These are phyloP conservation scores for Drosophila multiciliata DNA, from an alignment of 2,888 invertebrate genomes.

Conservation along the genomic window DNA sequence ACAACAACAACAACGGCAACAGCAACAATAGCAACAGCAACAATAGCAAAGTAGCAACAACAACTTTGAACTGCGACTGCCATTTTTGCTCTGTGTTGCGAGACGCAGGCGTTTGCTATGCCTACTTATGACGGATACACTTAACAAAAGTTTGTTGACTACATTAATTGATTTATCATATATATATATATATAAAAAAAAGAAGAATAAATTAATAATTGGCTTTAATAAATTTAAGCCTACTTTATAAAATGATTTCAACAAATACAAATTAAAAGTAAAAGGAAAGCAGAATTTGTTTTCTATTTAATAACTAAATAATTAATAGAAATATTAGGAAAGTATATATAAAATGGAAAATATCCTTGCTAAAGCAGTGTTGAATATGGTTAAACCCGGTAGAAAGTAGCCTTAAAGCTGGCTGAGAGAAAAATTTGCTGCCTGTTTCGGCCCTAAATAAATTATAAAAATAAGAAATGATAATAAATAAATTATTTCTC, in stretches of 20 bases:
- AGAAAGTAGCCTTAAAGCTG: no score
- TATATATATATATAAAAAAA: rapidly evolving
- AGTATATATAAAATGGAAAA: neutral
- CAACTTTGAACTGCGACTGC: constrained; percentile 34
- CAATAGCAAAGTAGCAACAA: constrained; percentile 17
- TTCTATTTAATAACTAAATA: no score
- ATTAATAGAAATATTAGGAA: no score
- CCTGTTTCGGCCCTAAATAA: no score
- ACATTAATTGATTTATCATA: neutral
- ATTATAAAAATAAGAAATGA: no score
- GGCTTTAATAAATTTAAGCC: neutral
- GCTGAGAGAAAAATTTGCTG: no score
- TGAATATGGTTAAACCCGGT: no score
- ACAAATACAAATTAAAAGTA: no score
- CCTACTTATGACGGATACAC: constrained; percentile 42
- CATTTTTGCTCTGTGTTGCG: constrained; percentile 56
- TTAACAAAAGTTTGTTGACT: neutral
- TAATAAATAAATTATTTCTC: no score
- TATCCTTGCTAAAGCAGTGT: constrained; percentile 22
- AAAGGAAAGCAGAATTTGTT: no score
- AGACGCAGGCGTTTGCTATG: constrained; percentile 54
- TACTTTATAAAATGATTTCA: neutral
- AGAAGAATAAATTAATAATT: neutral
- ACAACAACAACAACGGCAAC: constrained; percentile 23
- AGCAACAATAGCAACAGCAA: constrained; percentile 5